Evolutionary conservation across 2,888 invertebrate genomes (phyloP).

Genomic region (Serrognathus titanus): DNA sequence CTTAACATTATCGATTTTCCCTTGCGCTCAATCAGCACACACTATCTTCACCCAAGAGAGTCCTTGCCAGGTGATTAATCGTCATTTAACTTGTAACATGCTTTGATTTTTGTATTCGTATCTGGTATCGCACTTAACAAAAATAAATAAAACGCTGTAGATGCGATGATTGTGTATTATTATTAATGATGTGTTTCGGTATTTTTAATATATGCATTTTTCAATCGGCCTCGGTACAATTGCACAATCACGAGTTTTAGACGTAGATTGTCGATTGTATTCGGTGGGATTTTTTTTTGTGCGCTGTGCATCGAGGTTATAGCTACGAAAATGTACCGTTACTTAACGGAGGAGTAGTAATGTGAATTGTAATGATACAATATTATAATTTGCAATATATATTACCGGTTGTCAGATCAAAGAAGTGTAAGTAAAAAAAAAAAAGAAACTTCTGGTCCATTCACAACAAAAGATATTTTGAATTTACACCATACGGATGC

Average conservation of each 20-base stretch:
- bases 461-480: too few relatives aligned
- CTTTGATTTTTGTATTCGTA: constrained; percentile 8
- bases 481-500: too few relatives aligned
- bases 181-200: constrained; percentile 8
- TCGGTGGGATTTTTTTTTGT: too few relatives aligned
- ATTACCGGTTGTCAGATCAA: too few relatives aligned
- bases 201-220: not conserved
- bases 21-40: not conserved
- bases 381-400: too few relatives aligned
- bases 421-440: too few relatives aligned
- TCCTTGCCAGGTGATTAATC: constrained; percentile 7
- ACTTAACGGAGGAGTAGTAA: too few relatives aligned
- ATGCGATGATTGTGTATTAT: constrained; percentile 5
- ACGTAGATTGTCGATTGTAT: too few relatives aligned
- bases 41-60: not conserved
- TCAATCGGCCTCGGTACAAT: constrained; percentile 1
- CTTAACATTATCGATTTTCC: not conserved
- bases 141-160: not conserved
- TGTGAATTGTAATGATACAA: too few relatives aligned
- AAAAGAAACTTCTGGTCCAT: too few relatives aligned
- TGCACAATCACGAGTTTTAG: not conserved
- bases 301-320: too few relatives aligned
- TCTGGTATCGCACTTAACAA: constrained; percentile 6
- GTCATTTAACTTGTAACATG: constrained; percentile 7
- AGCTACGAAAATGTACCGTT: too few relatives aligned